Conservation (phyloP, 2,888 invertebrate genomes). For the Drosophila borealis region DNA sequence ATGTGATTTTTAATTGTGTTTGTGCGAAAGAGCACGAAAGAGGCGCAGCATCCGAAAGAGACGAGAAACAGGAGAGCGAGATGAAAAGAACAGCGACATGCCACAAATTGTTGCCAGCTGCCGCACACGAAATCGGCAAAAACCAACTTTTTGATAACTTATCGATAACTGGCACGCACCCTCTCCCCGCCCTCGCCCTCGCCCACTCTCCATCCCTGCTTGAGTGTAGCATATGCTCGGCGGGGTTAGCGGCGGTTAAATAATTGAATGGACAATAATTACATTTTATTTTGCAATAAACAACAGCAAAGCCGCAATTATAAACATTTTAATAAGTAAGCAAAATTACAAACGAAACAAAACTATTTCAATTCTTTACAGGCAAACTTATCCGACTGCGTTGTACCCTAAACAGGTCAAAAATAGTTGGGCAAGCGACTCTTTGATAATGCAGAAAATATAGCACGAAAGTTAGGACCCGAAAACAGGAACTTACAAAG, state of each 20-base stretch:
- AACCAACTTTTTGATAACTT: not conserved
- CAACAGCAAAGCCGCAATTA: constrained; percentile 35
- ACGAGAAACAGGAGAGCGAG: not conserved
- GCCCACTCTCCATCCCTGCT: not conserved
- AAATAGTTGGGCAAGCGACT: no score
- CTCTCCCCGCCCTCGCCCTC: not conserved
- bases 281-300: constrained; percentile 45
- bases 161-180: not conserved
- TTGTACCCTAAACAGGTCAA: not conserved
- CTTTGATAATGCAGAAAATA: no score
- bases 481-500: no score
- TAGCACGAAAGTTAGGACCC: no score
- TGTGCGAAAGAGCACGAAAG: constrained; percentile 18
- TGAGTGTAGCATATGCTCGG: not conserved
- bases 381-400: not conserved
- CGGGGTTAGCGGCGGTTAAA: no score
- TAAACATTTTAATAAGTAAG: constrained; percentile 59
- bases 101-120: constrained; percentile 37
- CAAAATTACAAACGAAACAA: constrained; percentile 17
- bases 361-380: not conserved
- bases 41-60: not conserved
- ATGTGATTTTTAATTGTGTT: constrained; percentile 80
- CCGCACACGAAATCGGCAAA: constrained; percentile 3
- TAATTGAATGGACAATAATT: constrained; percentile 35
- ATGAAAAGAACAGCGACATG: constrained; percentile 4